phyloP scores from a whole-genome alignment of 2,113 vertebrate species.

The Periophthalmus modestus region DNA sequence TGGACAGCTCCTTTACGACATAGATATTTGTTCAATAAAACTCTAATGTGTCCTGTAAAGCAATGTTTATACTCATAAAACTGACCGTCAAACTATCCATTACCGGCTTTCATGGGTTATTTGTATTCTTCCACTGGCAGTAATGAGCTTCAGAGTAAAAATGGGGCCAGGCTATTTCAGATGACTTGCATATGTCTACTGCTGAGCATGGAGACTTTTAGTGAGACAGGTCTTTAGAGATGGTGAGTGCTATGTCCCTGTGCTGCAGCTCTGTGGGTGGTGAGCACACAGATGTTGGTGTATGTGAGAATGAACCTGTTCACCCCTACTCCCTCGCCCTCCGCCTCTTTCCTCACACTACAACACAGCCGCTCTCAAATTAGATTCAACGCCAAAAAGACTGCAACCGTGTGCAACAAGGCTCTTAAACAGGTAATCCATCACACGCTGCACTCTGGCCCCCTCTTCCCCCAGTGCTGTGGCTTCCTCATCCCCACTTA shows the following conservation, averaged over 20 bases:
- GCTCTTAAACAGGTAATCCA: slow-evolving; percentile 65
- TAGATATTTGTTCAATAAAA: neutral
- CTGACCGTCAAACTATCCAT: neutral
- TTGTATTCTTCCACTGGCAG: neutral
- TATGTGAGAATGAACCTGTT: slow-evolving; percentile 20
- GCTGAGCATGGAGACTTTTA: slow-evolving; percentile 7
- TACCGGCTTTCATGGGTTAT: neutral
- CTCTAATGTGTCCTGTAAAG: neutral
- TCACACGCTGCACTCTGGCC: slow-evolving; percentile 31
- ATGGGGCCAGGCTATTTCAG: slow-evolving; percentile 5
- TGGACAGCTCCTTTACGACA: neutral
- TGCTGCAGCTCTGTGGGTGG: slow-evolving; percentile 22
- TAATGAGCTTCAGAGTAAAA: slow-evolving; percentile 6
- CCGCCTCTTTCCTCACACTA: neutral
- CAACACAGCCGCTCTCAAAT: slow-evolving; percentile 49
- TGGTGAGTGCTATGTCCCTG: slow-evolving; percentile 14
- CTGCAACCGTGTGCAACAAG: slow-evolving; percentile 55
- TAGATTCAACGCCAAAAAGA: slow-evolving; percentile 60
- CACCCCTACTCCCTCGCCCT: neutral
- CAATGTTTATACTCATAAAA: neutral
- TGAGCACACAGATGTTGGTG: slow-evolving; percentile 37
- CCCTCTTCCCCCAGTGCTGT: neutral
- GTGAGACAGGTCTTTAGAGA: slow-evolving; percentile 9
- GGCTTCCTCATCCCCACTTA: slow-evolving; percentile 3
- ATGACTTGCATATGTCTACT: neutral